These are phyloP conservation scores for Tiaroga cobitis DNA, from an alignment of 2,797 vertebrate species.

Conservation along the genomic window DNA sequence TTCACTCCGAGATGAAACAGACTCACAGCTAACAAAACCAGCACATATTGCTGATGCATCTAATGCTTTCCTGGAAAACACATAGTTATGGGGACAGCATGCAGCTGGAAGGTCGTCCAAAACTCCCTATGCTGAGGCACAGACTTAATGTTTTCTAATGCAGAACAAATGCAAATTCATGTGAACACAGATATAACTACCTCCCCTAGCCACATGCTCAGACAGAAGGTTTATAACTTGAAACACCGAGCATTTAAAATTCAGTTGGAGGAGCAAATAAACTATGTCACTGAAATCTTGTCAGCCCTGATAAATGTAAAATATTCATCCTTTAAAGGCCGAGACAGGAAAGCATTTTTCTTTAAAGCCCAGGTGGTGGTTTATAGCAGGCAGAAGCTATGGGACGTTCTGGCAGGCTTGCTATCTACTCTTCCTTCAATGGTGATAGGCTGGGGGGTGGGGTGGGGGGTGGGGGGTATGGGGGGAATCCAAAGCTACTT, in stretches of 20 bases:
- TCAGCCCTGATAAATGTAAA: conserved; percentile 40
- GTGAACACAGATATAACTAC: conserved; percentile 28
- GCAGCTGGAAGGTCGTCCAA: conserved; percentile 9
- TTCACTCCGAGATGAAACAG: not conserved
- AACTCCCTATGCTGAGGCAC: not conserved
- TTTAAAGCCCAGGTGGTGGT: conserved; percentile 32
- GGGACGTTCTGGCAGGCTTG: conserved; percentile 32
- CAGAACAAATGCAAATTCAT: conserved; percentile 39
- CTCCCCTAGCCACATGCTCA: conserved; percentile 16
- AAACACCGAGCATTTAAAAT: conserved; percentile 35
- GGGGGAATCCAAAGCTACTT: not conserved
- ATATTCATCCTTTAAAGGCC: conserved; percentile 31
- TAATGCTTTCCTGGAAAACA: conserved; percentile 21
- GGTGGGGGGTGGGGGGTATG: too few relatives aligned
- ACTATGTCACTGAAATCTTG: conserved; percentile 37
- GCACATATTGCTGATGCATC: conserved; percentile 6
- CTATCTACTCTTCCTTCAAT: conserved; percentile 21
- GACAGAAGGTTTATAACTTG: conserved; percentile 34
- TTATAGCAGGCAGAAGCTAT: conserved; percentile 23
- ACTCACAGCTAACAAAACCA: conserved; percentile 11
- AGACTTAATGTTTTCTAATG: conserved; percentile 26
- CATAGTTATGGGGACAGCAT: conserved; percentile 27
- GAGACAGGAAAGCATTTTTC: conserved; percentile 35
- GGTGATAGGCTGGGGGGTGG: not conserved
- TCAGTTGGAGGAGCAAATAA: conserved; percentile 38